Evolutionary conservation across 2,888 invertebrate species (phyloP).

Genomic region (Euphydryas editha): DNA sequence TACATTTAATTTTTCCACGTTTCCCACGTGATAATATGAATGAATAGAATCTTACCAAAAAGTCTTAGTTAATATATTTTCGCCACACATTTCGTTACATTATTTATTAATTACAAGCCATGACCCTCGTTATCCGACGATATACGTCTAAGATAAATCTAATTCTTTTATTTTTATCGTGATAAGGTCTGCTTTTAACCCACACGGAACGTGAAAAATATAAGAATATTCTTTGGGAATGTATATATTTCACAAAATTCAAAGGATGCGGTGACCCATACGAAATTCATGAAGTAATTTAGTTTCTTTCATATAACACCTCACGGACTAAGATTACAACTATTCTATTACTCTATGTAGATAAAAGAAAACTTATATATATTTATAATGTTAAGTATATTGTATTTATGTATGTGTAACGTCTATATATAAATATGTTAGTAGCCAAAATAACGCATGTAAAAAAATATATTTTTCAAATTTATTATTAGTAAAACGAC

Average conservation of each 20-base stretch:
- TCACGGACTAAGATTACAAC: not conserved
- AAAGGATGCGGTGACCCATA: not conserved
- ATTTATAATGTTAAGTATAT: no score
- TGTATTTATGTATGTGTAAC: no score
- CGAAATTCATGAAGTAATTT: not conserved
- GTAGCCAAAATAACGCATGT: no score
- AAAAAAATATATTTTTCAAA: no score
- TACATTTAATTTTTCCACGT: no score
- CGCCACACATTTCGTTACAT: slow-evolving; percentile 12
- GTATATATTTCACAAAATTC: not conserved
- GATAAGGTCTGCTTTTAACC: not conserved
- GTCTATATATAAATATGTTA: no score
- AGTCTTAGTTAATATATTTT: not conserved
- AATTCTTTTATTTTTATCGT: not conserved
- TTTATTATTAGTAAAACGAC: no score
- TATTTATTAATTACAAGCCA: slow-evolving; percentile 15
- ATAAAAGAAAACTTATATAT: no score
- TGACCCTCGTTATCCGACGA: slow-evolving; percentile 11
- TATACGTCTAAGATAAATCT: slow-evolving; percentile 7
- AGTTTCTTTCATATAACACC: not conserved
- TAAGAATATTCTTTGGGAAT: not conserved
- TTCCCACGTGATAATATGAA: not conserved
- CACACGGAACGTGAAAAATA: not conserved
- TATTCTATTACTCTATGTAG: no score
- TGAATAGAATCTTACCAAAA: not conserved